Conservation (phyloP, 2,797 vertebrate genomes). For the Sardinella longiceps region DNA sequence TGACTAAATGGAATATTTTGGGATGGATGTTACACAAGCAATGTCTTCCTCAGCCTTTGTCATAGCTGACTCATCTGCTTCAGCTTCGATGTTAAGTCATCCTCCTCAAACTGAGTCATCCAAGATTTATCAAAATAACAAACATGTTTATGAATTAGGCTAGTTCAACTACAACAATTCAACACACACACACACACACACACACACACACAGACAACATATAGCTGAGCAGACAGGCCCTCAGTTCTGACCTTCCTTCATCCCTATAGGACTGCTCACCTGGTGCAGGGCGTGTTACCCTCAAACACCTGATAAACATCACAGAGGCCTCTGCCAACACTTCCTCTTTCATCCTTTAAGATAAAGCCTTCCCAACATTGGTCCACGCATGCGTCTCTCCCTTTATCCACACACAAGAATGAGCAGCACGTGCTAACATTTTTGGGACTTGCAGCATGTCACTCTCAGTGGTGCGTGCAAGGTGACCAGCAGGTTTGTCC, state of each 20-base stretch:
- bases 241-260: not conserved
- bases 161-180: not conserved
- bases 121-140: not conserved
- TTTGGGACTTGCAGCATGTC: not conserved
- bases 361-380: not conserved
- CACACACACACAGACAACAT: not conserved
- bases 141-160: not conserved
- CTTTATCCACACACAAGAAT: not conserved
- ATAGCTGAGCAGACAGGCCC: not conserved
- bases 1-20: not conserved
- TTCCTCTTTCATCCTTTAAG: not conserved
- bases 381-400: not conserved
- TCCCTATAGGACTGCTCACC: not conserved
- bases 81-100: not conserved
- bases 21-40: not conserved
- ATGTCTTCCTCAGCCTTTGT: not conserved
- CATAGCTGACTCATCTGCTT: not conserved
- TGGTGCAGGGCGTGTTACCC: not conserved
- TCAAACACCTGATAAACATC: not conserved
- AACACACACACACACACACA: not conserved
- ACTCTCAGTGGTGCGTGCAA: conserved; percentile 8
- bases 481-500: conserved; percentile 58
- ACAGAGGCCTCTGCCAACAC: not conserved
- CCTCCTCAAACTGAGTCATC: not conserved
- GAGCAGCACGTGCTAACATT: not conserved